Percentiles rank a stretch among this genome's conserved stretches.
These are phyloP conservation scores for Arge pagana DNA, from an alignment of 2,888 invertebrate genomes.

Conservation along the genomic window DNA sequence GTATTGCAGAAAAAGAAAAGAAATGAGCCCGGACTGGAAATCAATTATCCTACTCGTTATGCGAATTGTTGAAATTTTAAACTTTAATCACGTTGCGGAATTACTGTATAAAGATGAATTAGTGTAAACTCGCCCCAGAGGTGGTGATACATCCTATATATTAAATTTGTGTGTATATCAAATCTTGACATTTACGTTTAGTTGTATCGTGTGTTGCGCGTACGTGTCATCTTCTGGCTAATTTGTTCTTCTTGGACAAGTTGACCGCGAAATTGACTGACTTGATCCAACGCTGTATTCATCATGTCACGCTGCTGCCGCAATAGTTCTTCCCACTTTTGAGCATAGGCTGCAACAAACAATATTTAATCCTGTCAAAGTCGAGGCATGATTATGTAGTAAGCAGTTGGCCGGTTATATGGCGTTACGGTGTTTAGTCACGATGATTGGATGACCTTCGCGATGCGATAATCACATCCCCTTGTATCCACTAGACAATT, in stretches of 20 bases:
- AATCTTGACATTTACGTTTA: constrained; percentile 29
- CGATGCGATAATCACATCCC: neutral
- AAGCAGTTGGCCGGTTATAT: constrained; percentile 15
- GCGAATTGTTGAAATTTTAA: neutral
- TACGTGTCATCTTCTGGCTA: constrained; percentile 73
- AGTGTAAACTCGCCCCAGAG: constrained; percentile 21
- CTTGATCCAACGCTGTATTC: constrained; percentile 75
- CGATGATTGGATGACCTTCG: constrained; percentile 16
- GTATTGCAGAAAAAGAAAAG: no score
- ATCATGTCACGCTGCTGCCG: constrained; percentile 76
- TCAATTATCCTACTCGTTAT: neutral
- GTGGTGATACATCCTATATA: constrained; percentile 21
- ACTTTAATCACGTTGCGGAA: constrained; percentile 11
- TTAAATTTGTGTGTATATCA: constrained; percentile 13
- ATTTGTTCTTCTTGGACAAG: constrained; percentile 90
- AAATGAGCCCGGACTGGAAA: no score
- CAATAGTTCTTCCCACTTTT: constrained; percentile 83
- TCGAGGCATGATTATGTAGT: constrained; percentile 28
- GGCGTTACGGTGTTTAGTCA: constrained; percentile 18
- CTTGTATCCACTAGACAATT: constrained; percentile 8
- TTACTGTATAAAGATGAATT: constrained; percentile 15
- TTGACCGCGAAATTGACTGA: constrained; percentile 81
- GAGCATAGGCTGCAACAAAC: constrained; percentile 78
- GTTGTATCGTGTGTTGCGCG: constrained; percentile 51
- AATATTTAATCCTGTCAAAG: constrained; percentile 42